Conservation (phyloP, 2,113 vertebrate species). For the Gnathonemus longibarbis region DNA sequence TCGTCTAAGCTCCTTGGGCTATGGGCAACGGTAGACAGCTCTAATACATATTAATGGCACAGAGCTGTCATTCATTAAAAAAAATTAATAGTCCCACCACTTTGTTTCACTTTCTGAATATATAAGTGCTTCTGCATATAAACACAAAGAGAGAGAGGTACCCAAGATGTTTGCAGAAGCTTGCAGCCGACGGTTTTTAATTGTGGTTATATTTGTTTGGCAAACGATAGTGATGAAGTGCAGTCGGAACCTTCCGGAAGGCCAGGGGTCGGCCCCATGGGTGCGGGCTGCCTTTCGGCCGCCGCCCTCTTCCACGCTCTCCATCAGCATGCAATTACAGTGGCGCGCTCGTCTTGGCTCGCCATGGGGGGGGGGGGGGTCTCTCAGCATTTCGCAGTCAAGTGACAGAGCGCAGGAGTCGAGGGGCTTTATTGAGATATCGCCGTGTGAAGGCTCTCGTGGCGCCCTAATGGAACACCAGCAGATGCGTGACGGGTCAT, state of each 20-base stretch:
- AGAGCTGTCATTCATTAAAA: not conserved
- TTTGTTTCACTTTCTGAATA: not conserved
- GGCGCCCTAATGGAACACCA: not conserved
- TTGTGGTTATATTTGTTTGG: not conserved
- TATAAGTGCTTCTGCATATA: not conserved
- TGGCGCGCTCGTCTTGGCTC: not conserved
- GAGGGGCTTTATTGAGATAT: conserved; percentile 8
- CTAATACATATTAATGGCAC: conserved; percentile 3
- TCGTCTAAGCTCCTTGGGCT: not conserved
- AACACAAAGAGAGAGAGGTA: not conserved
- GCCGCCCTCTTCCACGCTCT: not conserved
- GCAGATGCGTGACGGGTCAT: conserved; percentile 15
- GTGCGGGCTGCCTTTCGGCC: not conserved
- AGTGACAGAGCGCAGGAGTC: not conserved
- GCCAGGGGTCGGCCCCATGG: not conserved
- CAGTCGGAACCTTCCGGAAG: not conserved
- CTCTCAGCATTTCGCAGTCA: not conserved
- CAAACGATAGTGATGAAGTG: not conserved
- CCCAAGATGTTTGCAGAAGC: not conserved
- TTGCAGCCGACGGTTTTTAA: not conserved
- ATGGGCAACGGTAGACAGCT: not conserved
- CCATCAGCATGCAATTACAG: not conserved
- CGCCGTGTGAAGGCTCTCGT: not conserved
- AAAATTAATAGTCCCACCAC: not conserved
- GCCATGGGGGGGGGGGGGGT: not conserved